phyloP scores from a whole-genome alignment of 92 coral and sea anemone species.

The Epizoanthus illoricatus region DNA sequence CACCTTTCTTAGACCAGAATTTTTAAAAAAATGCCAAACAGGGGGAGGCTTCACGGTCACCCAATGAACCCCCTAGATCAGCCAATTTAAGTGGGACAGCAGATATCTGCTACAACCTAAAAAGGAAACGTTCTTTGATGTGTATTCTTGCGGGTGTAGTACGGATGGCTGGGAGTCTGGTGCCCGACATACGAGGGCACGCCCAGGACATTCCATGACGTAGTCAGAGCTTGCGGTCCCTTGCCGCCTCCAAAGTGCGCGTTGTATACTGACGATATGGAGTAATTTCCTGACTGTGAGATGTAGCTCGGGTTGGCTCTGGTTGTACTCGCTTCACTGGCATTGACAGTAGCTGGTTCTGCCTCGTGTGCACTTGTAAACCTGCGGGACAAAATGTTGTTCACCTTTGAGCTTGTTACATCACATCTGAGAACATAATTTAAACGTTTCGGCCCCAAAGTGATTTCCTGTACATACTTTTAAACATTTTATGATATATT shows the following conservation, averaged over 20 bases:
- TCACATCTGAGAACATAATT: too few species aligned
- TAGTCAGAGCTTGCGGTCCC: slow-evolving; percentile 60
- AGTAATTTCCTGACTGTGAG: slow-evolving; percentile 72
- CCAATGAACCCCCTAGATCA: neutral
- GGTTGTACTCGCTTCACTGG: slow-evolving; percentile 16
- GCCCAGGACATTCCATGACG: slow-evolving; percentile 94
- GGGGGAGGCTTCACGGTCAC: neutral
- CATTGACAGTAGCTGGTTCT: neutral
- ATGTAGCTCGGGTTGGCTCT: slow-evolving; percentile 46
- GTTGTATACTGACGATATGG: slow-evolving; percentile 66
- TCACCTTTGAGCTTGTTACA: neutral
- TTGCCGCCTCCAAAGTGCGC: slow-evolving; percentile 46
- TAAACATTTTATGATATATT: too few species aligned
- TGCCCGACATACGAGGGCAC: slow-evolving; percentile 56
- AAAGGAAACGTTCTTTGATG: slow-evolving; percentile 47
- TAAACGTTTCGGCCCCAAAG: too few species aligned
- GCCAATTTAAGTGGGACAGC: neutral
- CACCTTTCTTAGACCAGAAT: too few species aligned
- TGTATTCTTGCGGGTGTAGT: slow-evolving; percentile 21
- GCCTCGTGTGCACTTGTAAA: neutral
- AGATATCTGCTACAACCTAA: neutral
- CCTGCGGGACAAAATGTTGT: neutral
- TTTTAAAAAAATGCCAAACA: too few species aligned
- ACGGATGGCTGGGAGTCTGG: slow-evolving; percentile 20
- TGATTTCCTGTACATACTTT: too few species aligned